phyloP scores from a whole-genome alignment of 2,797 vertebrate species.

The Agapornis canus region DNA sequence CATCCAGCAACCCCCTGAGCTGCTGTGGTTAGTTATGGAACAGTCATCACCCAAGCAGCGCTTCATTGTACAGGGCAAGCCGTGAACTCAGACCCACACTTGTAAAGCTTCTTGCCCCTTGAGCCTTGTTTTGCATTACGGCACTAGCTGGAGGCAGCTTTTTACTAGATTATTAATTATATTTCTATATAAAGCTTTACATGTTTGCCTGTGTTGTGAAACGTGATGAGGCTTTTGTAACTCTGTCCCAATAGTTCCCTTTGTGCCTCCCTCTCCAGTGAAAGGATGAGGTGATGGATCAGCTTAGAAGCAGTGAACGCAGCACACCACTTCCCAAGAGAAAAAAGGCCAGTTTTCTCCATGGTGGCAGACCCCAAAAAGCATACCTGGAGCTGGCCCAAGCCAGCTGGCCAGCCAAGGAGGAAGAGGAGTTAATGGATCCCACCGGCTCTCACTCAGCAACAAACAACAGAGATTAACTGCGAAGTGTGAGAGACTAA shows the following conservation, averaged over 20 bases:
- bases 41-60: background rate
- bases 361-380: background rate
- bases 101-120: background rate
- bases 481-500: background rate
- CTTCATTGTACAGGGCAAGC: background rate
- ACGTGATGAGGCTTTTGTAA: fast-evolving
- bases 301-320: fast-evolving
- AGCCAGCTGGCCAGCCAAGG: background rate
- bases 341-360: background rate
- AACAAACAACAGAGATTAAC: background rate
- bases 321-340: background rate
- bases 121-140: background rate
- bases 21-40: background rate
- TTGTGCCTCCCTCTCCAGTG: background rate
- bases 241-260: fast-evolving
- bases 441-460: conserved; percentile 19
- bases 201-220: background rate
- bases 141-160: background rate
- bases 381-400: fast-evolving
- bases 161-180: background rate
- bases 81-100: background rate
- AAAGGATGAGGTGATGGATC: fast-evolving
- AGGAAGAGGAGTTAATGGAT: conserved; percentile 34
- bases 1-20: background rate
- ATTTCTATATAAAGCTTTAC: background rate